phyloP scores from a whole-genome alignment of 2,888 invertebrate genomes.

The Caradrina kadenii region DNA sequence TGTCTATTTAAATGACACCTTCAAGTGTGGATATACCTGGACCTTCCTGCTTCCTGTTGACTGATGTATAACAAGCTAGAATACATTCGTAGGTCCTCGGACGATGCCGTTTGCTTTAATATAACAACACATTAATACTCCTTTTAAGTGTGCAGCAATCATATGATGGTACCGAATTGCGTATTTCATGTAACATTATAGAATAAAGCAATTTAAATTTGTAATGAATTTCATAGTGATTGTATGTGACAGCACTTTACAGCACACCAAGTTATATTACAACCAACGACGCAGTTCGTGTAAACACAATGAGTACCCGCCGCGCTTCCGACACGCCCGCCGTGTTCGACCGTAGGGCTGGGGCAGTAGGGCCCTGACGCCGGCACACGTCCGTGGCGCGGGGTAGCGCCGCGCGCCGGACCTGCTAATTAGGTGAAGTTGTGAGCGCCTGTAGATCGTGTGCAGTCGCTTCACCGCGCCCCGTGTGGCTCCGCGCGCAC shows the following conservation, averaged over 20 bases:
- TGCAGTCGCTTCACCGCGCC: constrained; percentile 20
- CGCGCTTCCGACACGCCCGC: constrained; percentile 10
- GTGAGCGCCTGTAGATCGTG: constrained; percentile 30
- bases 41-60: too few species aligned
- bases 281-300: constrained; percentile 33
- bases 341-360: constrained; percentile 1
- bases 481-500: too few species aligned
- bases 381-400: background rate
- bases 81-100: too few species aligned
- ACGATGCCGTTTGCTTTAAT: too few species aligned
- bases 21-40: too few species aligned
- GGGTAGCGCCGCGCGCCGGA: constrained; percentile 10
- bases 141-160: too few species aligned
- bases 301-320: constrained; percentile 39
- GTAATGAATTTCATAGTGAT: constrained; percentile 2
- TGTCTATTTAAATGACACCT: too few species aligned
- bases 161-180: background rate
- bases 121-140: too few species aligned
- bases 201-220: background rate
- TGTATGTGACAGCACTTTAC: constrained; percentile 24
- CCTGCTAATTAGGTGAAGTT: constrained; percentile 50
- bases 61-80: too few species aligned
- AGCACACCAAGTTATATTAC: constrained; percentile 28
- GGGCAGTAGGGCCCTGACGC: background rate
- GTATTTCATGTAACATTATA: background rate